These are phyloP conservation scores for Rosalia funebris DNA, from an alignment of 2,888 invertebrate species.

Conservation along the genomic window DNA sequence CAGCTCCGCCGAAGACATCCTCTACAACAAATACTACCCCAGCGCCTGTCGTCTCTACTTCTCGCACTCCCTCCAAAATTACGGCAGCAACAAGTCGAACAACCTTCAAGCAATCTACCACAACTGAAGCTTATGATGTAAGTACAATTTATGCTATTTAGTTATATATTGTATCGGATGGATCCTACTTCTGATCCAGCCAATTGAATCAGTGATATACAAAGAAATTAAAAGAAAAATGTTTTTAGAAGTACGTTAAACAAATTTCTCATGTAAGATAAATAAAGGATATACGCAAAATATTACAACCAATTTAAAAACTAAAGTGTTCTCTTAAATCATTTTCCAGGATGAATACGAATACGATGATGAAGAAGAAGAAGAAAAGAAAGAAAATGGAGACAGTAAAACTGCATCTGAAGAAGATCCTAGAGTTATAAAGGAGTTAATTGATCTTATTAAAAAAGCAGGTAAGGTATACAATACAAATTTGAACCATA, in stretches of 20 bases:
- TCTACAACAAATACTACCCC: conserved; percentile 65
- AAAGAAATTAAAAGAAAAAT: too few species aligned
- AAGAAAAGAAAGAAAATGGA: conserved; percentile 67
- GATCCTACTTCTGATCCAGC: neutral
- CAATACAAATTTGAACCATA: neutral
- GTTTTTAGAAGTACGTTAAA: too few species aligned
- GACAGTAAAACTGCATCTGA: conserved; percentile 65
- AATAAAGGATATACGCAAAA: too few species aligned
- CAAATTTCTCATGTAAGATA: too few species aligned
- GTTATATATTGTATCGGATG: too few species aligned
- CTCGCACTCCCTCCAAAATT: conserved; percentile 57
- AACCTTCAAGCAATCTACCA: conserved; percentile 55
- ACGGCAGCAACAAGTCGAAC: conserved; percentile 62
- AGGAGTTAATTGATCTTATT: conserved; percentile 84
- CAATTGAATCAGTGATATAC: too few species aligned
- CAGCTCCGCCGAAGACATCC: conserved; percentile 65
- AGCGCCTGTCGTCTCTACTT: conserved; percentile 52
- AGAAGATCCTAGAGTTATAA: conserved; percentile 81
- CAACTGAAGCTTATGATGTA: conserved; percentile 55
- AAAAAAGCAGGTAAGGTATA: conserved; percentile 87
- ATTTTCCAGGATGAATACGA: conserved; percentile 37
- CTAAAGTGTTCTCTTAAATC: too few species aligned
- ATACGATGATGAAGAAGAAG: conserved; percentile 62
- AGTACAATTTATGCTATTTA: conserved; percentile 5
- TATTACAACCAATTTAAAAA: too few species aligned